Conservation (phyloP, 1,140 invertebrate genomes). For the Hyphantria cunea region DNA sequence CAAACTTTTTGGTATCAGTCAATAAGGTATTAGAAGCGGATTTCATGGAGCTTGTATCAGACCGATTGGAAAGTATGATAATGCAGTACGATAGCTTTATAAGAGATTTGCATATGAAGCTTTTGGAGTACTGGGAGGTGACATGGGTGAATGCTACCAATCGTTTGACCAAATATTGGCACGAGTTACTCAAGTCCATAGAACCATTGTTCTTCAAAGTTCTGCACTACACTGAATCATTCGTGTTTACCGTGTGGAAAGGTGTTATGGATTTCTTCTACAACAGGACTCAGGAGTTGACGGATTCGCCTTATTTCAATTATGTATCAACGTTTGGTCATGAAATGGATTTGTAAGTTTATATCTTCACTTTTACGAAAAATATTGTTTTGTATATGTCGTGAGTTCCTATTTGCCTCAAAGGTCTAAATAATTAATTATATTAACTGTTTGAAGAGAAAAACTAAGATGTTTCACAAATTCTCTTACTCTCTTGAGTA, state of each 20-base stretch:
- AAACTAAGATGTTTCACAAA: no score
- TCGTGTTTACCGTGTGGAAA: constrained; percentile 87
- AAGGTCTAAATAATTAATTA: no score
- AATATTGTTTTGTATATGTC: no score
- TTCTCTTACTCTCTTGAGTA: no score
- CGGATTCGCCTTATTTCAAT: constrained; percentile 90
- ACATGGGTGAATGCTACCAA: constrained; percentile 85
- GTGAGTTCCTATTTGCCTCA: no score
- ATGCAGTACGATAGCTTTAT: constrained; percentile 90
- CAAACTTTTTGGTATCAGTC: constrained; percentile 86
- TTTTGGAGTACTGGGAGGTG: constrained; percentile 88
- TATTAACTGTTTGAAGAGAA: no score
- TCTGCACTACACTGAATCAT: constrained; percentile 88
- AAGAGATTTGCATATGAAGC: constrained; percentile 88
- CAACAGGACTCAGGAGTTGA: constrained; percentile 88
- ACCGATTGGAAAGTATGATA: constrained; percentile 85
- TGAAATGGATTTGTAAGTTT: constrained; percentile 85
- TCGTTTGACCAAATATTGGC: constrained; percentile 86
- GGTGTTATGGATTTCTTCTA: constrained; percentile 91
- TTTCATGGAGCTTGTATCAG: constrained; percentile 85
- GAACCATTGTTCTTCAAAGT: constrained; percentile 90
- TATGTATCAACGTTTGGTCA: constrained; percentile 90
- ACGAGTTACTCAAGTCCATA: constrained; percentile 85
- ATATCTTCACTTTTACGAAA: no score
- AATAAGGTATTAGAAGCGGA: constrained; percentile 88